Base-by-base conservation (phyloP, 2,888 invertebrate species). In the Trachelus iudaicus region DNA sequence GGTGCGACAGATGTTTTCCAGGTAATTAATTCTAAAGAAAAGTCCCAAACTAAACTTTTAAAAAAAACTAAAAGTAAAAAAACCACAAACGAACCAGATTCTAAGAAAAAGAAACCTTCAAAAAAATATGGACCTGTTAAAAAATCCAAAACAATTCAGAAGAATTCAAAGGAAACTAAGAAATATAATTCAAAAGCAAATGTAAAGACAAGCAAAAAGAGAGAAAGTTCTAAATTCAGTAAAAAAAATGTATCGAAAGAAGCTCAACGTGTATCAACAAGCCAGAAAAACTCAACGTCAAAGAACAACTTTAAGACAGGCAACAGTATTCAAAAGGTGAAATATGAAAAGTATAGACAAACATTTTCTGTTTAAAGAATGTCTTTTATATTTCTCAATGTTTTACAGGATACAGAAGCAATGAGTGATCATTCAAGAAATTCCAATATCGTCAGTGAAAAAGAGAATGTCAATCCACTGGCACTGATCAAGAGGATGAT, bases 31-130 rank as follows among this genome's bases (percentile, higher is more conserved):
- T 9, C 56, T 9, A 56, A 56, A 56, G 56, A 56, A 56, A 56
- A 56, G 15, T 9, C 56, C 9, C 23, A 56, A 23, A 23, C 23
- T 56, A 23, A 56, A 23, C 23, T 56, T 23, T 23, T 23, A 0
- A 23, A 56, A 0, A 56, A 56, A 23, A 56, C 1, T 23, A 56
- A 56, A 56, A 23, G 2, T 6, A 23, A 56, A 23, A 56, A 23
- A 23, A 23, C 2, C 56, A 56, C 23, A 23, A 56, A 23, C 23
- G 23, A 56, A 56, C 2, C 56, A 56, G 9, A 56, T 56, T 23
- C 23, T 23, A 23, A 23, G 23, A 56, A 23, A 79, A 75, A 71
- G 37, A 76, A 78, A 11, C 31, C 15, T 75, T 73, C 73, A 11
- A 68, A 73, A 69, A 77, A 77, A 4, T 75, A 2, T 23, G 23